Conservation (phyloP, 2,113 vertebrate genomes). For the Phalacrocorax carbo region DNA sequence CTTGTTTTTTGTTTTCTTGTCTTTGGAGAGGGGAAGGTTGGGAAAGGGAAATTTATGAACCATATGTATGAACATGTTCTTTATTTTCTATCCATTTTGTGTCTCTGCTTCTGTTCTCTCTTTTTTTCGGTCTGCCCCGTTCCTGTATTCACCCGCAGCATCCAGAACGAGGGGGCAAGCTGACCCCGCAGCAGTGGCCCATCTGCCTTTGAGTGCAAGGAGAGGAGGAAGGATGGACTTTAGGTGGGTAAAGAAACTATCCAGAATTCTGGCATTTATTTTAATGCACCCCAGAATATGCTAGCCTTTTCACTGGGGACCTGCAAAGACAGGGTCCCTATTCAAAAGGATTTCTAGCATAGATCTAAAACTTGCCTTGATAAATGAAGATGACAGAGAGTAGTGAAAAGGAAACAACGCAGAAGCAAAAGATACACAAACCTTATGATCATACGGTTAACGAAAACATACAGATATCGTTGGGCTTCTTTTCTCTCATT, state of each 20-base stretch:
- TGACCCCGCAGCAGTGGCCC: background rate
- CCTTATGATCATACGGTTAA: background rate
- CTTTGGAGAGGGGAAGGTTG: background rate
- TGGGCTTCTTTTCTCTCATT: background rate
- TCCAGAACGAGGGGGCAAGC: background rate
- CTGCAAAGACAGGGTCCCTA: background rate
- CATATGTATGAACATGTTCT: background rate
- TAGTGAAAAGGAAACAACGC: background rate
- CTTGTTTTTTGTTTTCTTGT: background rate
- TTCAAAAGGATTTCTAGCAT: background rate
- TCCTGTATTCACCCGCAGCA: background rate
- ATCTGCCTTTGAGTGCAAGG: background rate
- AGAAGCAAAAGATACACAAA: background rate
- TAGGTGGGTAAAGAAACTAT: background rate
- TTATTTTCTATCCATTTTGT: background rate
- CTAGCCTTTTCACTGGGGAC: background rate
- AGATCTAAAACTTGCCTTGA: background rate
- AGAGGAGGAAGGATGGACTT: background rate
- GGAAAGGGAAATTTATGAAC: background rate
- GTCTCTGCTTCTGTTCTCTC: background rate
- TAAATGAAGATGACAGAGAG: background rate
- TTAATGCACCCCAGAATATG: background rate
- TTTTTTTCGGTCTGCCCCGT: background rate
- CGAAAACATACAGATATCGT: background rate
- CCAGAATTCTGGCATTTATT: background rate